phyloP scores from a whole-genome alignment of 2,888 invertebrate genomes.

The Ectemnius continuus region DNA sequence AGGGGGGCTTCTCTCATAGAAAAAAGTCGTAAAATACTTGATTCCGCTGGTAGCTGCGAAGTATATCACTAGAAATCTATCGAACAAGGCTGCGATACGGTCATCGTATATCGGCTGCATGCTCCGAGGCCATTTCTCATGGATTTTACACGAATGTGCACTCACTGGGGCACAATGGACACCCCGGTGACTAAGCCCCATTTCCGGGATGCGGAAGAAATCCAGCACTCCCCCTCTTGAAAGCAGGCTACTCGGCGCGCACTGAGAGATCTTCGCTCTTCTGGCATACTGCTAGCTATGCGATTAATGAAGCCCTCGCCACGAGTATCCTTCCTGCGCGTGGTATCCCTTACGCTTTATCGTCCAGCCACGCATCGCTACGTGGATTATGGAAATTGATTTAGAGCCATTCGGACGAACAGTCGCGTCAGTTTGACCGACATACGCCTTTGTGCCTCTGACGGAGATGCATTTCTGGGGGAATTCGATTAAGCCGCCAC shows the following conservation, averaged over 20 bases:
- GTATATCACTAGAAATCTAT: constrained; percentile 11
- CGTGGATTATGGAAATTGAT: neutral
- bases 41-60: constrained; percentile 1
- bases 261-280: neutral
- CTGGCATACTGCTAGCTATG: constrained; percentile 9
- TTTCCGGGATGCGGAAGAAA: constrained; percentile 52
- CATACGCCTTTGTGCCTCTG: neutral
- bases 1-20: neutral
- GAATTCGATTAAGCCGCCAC: too few species aligned
- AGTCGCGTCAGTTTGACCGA: too few species aligned
- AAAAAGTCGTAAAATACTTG: neutral
- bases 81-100: neutral
- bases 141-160: constrained; percentile 58
- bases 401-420: neutral
- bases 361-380: neutral
- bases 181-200: constrained; percentile 59
- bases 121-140: constrained; percentile 21
- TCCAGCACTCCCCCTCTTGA: constrained; percentile 27
- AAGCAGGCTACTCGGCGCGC: neutral
- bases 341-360: neutral
- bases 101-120: constrained; percentile 14
- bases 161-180: constrained; percentile 50
- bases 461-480: neutral
- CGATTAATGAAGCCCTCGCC: constrained; percentile 22
- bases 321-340: neutral